phyloP scores from a whole-genome alignment of 1,140 invertebrate genomes.

The Ips nitidus region DNA sequence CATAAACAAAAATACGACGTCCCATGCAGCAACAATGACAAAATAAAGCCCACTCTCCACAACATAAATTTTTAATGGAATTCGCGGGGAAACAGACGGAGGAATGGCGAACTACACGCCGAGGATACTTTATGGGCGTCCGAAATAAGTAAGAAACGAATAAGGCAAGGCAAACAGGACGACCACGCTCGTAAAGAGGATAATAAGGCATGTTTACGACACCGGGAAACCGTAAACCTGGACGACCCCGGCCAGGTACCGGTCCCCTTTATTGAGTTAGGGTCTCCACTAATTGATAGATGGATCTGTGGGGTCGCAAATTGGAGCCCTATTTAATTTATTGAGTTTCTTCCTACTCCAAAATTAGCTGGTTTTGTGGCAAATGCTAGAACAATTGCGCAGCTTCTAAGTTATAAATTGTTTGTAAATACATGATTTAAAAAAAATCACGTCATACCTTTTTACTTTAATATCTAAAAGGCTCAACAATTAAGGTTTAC shows the following conservation, averaged over 20 bases:
- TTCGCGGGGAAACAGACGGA: constrained; percentile 9
- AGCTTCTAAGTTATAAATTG: too few relatives aligned
- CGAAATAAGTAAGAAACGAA: constrained; percentile 40
- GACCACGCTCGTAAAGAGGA: constrained; percentile 43
- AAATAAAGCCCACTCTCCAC: constrained; percentile 17
- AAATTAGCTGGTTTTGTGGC: too few relatives aligned
- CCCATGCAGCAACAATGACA: constrained; percentile 5
- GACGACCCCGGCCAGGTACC: constrained; percentile 21
- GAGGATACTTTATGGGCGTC: constrained; percentile 38
- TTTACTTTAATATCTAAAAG: too few relatives aligned
- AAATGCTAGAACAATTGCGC: too few relatives aligned
- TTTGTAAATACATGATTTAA: too few relatives aligned
- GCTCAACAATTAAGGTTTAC: too few relatives aligned
- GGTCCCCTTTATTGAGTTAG: constrained; percentile 29
- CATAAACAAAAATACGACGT: too few relatives aligned
- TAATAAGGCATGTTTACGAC: constrained; percentile 49
- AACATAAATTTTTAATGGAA: constrained; percentile 33
- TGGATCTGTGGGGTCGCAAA: constrained; percentile 18
- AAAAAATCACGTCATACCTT: too few relatives aligned
- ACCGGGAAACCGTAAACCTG: constrained; percentile 37
- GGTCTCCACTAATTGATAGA: constrained; percentile 28
- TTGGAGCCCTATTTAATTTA: constrained; percentile 14
- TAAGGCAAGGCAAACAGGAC: constrained; percentile 29
- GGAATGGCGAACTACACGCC: constrained; percentile 26
- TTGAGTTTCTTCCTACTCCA: background rate